Percentiles rank a stretch among this genome's conserved stretches.
These are phyloP conservation scores for Antechinus flavipes DNA, from an alignment of 2,113 vertebrate genomes.

Conservation along the genomic window DNA sequence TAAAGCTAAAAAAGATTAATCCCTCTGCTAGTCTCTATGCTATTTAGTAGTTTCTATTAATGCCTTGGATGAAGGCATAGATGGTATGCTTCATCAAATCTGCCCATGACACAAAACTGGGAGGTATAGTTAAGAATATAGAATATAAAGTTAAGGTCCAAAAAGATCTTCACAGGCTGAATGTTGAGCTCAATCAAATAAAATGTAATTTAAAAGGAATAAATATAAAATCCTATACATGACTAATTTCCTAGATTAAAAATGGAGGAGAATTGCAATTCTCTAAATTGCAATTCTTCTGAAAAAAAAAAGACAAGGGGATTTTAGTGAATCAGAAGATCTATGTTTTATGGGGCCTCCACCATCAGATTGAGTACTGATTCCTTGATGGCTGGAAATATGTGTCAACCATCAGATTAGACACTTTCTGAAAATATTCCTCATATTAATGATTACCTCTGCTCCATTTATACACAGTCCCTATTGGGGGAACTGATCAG, in stretches of 20 bases:
- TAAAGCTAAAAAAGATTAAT: background rate
- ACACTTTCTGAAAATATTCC: background rate
- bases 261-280: background rate
- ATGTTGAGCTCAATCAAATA: background rate
- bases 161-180: background rate
- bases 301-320: background rate
- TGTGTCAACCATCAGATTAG: background rate
- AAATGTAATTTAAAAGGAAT: background rate
- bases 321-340: background rate
- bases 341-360: background rate
- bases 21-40: background rate
- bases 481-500: no score
- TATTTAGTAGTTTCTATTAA: background rate
- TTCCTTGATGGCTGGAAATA: background rate
- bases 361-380: background rate
- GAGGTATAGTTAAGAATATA: background rate
- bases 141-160: background rate
- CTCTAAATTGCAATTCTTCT: background rate
- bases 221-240: background rate
- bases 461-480: background rate
- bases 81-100: background rate
- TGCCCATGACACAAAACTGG: background rate
- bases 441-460: background rate
- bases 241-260: background rate
- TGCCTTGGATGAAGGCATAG: background rate